Conservation (phyloP, 1,140 invertebrate genomes). For the Pygmarrhopalites habei region DNA sequence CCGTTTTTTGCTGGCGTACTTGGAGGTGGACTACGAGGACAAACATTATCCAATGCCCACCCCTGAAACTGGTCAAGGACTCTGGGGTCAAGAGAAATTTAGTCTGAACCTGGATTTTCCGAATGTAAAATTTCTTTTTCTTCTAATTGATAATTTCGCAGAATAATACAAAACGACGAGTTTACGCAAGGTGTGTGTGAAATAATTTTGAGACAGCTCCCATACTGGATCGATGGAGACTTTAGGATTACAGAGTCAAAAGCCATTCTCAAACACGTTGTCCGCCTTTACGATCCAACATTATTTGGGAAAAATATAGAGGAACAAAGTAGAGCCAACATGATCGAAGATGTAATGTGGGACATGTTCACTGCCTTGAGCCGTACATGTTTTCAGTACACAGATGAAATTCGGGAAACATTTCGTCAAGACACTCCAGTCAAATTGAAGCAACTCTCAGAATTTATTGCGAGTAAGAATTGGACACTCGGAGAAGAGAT, state of each 20-base stretch:
- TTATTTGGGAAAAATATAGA: constrained; percentile 8
- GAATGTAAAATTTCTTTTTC: too few species aligned
- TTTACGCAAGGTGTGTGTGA: too few species aligned
- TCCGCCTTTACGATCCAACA: constrained; percentile 1
- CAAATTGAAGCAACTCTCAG: neutral
- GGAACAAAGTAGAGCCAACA: constrained; percentile 7
- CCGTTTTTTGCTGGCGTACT: constrained; percentile 14
- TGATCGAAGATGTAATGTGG: constrained; percentile 18
- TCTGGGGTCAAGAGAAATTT: neutral
- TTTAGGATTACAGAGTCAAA: constrained; percentile 18
- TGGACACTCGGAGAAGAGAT: constrained; percentile 12
- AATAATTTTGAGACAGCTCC: constrained; percentile 20
- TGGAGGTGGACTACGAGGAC: constrained; percentile 20
- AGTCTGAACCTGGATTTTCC: constrained; percentile 11
- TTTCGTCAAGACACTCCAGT: neutral
- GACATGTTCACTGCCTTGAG: constrained; percentile 10
- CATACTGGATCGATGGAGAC: constrained; percentile 21
- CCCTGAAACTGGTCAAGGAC: neutral
- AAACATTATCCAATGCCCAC: constrained; percentile 16
- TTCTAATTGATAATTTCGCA: too few species aligned
- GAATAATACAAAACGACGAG: too few species aligned
- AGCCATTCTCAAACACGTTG: constrained; percentile 24
- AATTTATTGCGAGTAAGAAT: neutral
- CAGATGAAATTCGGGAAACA: neutral
- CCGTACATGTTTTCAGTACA: neutral